These are phyloP conservation scores for Aphodius granarius DNA, from an alignment of 2,888 invertebrate genomes.

Conservation along the genomic window DNA sequence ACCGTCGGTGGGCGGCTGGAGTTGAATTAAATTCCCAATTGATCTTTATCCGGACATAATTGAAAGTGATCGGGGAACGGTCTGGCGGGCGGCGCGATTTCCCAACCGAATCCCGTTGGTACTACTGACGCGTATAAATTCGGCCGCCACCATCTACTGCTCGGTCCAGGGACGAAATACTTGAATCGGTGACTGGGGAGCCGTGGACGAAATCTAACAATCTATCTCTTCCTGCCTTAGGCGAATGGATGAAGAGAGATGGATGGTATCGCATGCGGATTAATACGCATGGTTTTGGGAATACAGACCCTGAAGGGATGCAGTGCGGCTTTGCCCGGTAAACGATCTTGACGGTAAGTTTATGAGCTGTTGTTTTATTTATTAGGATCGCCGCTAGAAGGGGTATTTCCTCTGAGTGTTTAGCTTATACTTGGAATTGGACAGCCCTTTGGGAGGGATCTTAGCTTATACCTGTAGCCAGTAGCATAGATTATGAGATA, in stretches of 20 bases:
- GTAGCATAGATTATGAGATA: neutral
- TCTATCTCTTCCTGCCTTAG: too few species aligned
- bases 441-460: neutral
- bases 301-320: neutral
- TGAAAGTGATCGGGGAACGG: neutral
- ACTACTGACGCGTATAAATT: neutral
- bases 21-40: neutral
- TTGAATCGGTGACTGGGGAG: too few species aligned
- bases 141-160: neutral
- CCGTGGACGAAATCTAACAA: too few species aligned
- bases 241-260: too few species aligned
- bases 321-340: neutral
- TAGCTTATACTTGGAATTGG: neutral
- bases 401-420: neutral
- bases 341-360: neutral
- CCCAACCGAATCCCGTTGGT: neutral
- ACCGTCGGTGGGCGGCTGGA: neutral
- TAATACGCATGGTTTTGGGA: too few species aligned
- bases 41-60: neutral
- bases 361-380: neutral
- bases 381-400: neutral
- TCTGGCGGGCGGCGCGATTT: neutral
- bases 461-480: neutral
- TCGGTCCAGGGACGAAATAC: too few species aligned
- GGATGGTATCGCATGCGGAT: too few species aligned